A percentile compares a stretch with the other conserved stretches of the same genome.
Conservation (phyloP, 2,797 vertebrate genomes). For the Microctenopoma lineatum region DNA sequence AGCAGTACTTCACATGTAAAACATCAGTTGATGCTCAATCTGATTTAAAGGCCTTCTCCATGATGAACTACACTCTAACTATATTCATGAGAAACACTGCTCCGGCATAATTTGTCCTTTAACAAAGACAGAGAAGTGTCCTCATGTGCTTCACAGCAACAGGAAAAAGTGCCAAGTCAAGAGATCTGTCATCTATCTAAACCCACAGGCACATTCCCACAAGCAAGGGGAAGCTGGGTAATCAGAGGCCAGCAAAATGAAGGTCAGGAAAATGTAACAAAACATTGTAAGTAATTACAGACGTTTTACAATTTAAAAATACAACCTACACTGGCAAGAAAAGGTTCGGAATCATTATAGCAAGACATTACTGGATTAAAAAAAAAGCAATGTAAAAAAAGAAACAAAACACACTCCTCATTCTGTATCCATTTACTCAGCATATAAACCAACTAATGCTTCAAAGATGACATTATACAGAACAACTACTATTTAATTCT, state of each 20-base stretch:
- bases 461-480: too few species aligned
- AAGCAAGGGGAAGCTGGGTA: slow-evolving; percentile 37
- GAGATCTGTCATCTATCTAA: slow-evolving; percentile 66
- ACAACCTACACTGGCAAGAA: too few species aligned
- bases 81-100: slow-evolving; percentile 10
- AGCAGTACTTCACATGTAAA: too few species aligned
- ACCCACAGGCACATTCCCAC: slow-evolving; percentile 60
- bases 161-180: slow-evolving; percentile 70
- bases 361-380: too few species aligned
- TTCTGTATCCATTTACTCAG: too few species aligned
- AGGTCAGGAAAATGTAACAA: slow-evolving; percentile 29
- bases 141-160: slow-evolving; percentile 53
- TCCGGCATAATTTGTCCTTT: slow-evolving; percentile 42
- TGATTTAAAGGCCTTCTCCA: too few species aligned
- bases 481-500: background rate
- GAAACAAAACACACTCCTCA: too few species aligned
- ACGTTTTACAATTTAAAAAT: background rate
- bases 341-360: background rate
- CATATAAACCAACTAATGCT: too few species aligned
- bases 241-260: slow-evolving; percentile 33
- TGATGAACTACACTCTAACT: background rate
- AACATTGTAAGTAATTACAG: background rate
- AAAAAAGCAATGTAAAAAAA: too few species aligned
- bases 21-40: too few species aligned
- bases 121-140: slow-evolving; percentile 63